Percentiles rank a stretch among this genome's conserved stretches.
Evolutionary conservation across 2,113 vertebrate genomes (phyloP).

Genomic region (Dromas ardeola): DNA sequence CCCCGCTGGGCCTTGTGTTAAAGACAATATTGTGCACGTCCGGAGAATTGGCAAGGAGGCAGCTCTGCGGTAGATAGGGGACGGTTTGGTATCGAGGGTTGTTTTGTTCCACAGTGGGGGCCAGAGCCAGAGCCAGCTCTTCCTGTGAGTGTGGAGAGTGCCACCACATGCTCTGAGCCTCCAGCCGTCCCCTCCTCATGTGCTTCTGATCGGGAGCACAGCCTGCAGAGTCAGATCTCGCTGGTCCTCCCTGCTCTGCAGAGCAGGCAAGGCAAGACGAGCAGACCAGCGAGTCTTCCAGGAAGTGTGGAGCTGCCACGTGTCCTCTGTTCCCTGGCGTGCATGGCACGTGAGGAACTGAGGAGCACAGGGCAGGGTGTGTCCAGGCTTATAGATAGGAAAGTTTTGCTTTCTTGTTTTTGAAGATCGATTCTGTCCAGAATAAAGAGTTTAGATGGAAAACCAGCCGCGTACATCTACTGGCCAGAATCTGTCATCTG

Average conservation of each 20-base stretch:
- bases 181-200: neutral
- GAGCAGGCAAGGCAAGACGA: neutral
- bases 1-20: neutral
- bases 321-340: neutral
- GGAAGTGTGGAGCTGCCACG: neutral
- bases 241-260: neutral
- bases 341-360: neutral
- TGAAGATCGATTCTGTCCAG: neutral
- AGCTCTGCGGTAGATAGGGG: neutral
- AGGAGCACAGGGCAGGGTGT: fast-evolving
- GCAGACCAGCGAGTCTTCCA: neutral
- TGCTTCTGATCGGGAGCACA: neutral
- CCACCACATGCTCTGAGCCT: neutral
- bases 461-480: neutral
- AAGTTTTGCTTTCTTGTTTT: neutral
- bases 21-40: slow-evolving; percentile 6
- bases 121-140: neutral
- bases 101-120: neutral
- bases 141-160: neutral
- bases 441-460: neutral
- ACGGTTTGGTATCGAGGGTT: neutral
- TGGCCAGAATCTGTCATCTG: neutral
- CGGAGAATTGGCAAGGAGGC: neutral
- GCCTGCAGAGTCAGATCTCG: neutral
- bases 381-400: neutral